Evolutionary conservation across 2,797 vertebrate genomes (phyloP).

Genomic region (Gobionotothen gibberifrons): DNA sequence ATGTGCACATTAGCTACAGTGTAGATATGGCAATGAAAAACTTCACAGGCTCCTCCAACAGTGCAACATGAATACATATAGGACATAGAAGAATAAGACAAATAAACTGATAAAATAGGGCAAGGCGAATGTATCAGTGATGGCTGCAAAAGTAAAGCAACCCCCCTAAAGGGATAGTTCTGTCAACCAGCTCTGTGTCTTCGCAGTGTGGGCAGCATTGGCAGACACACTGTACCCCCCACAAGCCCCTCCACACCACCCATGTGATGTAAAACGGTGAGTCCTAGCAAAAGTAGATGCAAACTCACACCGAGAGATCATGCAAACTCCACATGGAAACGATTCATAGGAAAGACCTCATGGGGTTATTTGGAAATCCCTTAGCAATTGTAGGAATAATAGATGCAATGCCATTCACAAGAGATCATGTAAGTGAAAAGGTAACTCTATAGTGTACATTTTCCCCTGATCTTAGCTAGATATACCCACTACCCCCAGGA

Average conservation of each 20-base stretch:
- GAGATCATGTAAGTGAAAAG: not conserved
- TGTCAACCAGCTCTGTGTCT: not conserved
- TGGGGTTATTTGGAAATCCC: not conserved
- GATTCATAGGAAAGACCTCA: not conserved
- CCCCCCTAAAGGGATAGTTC: not conserved
- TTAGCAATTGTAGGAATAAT: slow-evolving; percentile 8
- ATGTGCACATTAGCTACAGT: not conserved
- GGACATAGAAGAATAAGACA: no score
- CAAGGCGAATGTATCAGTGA: no score
- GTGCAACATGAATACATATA: no score
- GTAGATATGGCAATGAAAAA: not conserved
- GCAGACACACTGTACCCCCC: no score
- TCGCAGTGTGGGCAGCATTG: not conserved
- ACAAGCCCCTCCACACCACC: no score
- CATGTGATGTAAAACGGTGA: no score
- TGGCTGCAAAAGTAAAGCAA: no score
- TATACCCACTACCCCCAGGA: slow-evolving; percentile 11
- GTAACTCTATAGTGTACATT: not conserved
- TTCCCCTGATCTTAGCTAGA: slow-evolving; percentile 9
- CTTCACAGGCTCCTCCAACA: no score
- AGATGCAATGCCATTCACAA: slow-evolving; percentile 3
- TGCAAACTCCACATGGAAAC: not conserved
- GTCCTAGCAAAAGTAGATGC: not conserved
- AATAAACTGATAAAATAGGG: no score
- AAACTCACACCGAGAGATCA: not conserved